Evolutionary conservation across 2,113 vertebrate genomes (phyloP).

Genomic region (Hiodon alosoides): DNA sequence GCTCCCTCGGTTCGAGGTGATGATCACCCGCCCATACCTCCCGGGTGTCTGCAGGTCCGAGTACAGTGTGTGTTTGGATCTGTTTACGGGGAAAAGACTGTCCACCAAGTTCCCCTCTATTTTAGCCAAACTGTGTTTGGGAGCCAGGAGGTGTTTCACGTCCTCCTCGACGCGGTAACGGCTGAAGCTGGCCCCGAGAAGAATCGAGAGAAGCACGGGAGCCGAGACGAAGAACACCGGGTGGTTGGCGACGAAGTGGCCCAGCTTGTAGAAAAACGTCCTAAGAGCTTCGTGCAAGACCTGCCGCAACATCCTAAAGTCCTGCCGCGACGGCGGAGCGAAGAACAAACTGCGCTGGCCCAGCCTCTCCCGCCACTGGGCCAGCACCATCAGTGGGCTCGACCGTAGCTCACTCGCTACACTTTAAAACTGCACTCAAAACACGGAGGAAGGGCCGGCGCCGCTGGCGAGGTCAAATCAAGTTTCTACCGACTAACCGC

Average conservation of each 20-base stretch:
- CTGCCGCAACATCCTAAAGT: constrained; percentile 91
- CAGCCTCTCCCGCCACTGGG: constrained; percentile 77
- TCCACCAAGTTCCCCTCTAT: constrained; percentile 95
- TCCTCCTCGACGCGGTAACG: constrained; percentile 89
- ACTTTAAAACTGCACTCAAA: neutral
- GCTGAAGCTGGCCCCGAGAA: constrained; percentile 94
- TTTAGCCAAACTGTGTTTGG: constrained; percentile 93
- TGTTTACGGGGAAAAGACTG: constrained; percentile 92
- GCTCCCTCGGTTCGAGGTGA: constrained; percentile 83
- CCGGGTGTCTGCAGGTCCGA: constrained; percentile 93
- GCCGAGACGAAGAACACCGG: constrained; percentile 94
- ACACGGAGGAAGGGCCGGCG: constrained; percentile 8
- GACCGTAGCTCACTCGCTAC: constrained; percentile 40
- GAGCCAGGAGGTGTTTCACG: constrained; percentile 88
- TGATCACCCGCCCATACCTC: constrained; percentile 87
- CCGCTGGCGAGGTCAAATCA: constrained; percentile 14
- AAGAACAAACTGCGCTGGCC: constrained; percentile 67
- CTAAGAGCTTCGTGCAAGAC: constrained; percentile 89
- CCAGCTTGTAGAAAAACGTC: constrained; percentile 83
- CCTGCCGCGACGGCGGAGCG: constrained; percentile 73
- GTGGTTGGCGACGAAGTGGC: constrained; percentile 90
- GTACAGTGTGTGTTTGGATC: constrained; percentile 93
- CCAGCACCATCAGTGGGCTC: constrained; percentile 76
- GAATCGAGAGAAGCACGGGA: constrained; percentile 88
- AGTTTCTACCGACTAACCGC: neutral